phyloP scores from a whole-genome alignment of 2,888 invertebrate genomes.

The Steromphala cineraria region DNA sequence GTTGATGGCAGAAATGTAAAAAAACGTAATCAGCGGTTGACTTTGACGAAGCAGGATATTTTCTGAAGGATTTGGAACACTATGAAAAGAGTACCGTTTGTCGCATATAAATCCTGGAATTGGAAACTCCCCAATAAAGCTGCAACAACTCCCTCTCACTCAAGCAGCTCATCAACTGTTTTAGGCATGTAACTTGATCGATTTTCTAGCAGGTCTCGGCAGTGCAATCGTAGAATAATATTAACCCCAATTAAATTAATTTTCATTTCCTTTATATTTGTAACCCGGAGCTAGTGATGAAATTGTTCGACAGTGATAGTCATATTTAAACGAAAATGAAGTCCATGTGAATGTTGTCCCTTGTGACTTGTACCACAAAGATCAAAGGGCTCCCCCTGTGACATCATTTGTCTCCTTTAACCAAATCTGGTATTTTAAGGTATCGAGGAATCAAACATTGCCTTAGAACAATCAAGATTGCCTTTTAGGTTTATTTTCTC shows the following conservation, averaged over 20 bases:
- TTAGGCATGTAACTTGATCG: not conserved
- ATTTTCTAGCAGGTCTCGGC: not conserved
- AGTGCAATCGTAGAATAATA: constrained; percentile 14
- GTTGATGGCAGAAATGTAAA: too few species aligned
- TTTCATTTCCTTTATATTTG: not conserved
- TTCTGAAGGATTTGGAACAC: too few species aligned
- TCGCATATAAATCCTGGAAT: too few species aligned
- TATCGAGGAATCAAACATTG: not conserved
- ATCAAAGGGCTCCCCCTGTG: not conserved
- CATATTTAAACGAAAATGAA: not conserved
- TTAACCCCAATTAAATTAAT: constrained; percentile 9
- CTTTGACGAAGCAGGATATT: too few species aligned
- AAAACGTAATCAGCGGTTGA: too few species aligned
- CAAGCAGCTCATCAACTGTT: not conserved
- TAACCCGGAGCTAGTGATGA: not conserved
- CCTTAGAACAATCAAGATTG: not conserved
- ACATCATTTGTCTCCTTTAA: constrained; percentile 3
- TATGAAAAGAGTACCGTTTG: too few species aligned
- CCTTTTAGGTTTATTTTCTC: not conserved
- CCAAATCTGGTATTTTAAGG: not conserved
- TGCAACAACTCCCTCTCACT: too few species aligned
- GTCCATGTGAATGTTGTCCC: not conserved
- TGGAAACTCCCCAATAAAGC: too few species aligned
- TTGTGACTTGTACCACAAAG: not conserved
- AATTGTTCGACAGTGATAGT: constrained; percentile 6